Base-by-base conservation (phyloP, 64 coral and sea anemone species). In the Actinia tenebrosa region DNA sequence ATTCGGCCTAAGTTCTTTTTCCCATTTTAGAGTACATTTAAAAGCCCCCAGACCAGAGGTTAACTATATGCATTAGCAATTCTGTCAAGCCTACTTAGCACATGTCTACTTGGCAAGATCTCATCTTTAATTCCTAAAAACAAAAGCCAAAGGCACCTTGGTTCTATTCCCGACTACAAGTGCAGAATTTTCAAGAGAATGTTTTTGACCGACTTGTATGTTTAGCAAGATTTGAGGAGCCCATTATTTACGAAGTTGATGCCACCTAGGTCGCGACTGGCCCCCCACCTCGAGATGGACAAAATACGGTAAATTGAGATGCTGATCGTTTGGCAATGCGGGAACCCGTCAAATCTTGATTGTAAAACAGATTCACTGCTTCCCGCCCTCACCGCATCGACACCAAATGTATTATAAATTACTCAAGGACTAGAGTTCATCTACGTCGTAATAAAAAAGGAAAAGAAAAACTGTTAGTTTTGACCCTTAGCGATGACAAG, bases 141-240 rank as follows among this genome's bases (percentile, higher is more conserved):
- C 44, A 81, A 81, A 81, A 44, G 5, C 77, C 44, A 81, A 81
- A 81, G 79, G 79, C 79, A 50, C 79, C 44, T 50, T n/a, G 43
- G 18, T 10, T 79, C 50, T 53, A 81, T 81, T 81, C 53, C 16
- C 79, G 44, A 81, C 79, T 53, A 53, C 22, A n/a, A 66, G 15
- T 20, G 7, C 63, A n/a, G n/a, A 66, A 66, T 66, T 66, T 66
- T 23, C 78, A 84, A 88, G 87, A 85, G 93, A 89, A 75, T 89
- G 0, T 37, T 86, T 89, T 54, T 86, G 78, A 86, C 88, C 79
- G 84, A 87, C 77, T 87, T 89, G 84, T 87, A 92, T 66, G 55
- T 86, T 86, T 91, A 86, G 71, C 88, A 82, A 88, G 88, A 89
- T 89, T 95, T 86, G 91, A 88, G 71, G 84, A 92, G 84, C 86